Conservation (phyloP, 2,888 invertebrate genomes). For the Ashinkailepas kermadecensis region DNA sequence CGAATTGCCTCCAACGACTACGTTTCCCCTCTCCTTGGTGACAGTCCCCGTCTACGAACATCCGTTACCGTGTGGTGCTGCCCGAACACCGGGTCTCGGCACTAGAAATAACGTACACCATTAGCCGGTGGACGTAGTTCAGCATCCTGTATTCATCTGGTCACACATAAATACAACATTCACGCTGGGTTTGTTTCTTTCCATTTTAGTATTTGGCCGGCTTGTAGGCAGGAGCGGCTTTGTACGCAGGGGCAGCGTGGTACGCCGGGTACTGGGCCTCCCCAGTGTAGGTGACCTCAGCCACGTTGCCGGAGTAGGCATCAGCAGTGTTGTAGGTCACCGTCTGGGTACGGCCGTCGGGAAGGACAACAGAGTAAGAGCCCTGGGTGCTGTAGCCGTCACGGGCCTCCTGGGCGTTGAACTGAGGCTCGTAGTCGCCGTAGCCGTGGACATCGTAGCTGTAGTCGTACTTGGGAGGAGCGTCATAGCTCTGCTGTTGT, state of each 20-base stretch:
- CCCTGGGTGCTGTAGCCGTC: conserved; percentile 30
- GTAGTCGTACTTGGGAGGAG: conserved; percentile 25
- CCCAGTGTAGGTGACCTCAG: conserved; percentile 31
- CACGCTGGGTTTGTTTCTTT: too few relatives aligned
- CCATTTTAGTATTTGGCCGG: too few relatives aligned
- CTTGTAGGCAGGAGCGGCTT: background rate
- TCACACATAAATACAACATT: too few relatives aligned
- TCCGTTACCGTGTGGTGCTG: too few relatives aligned
- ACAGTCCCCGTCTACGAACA: too few relatives aligned
- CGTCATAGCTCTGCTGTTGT: background rate
- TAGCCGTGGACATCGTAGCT: conserved; percentile 29
- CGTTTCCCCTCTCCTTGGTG: too few relatives aligned
- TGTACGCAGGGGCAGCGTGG: too few relatives aligned
- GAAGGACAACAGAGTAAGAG: conserved; percentile 31
- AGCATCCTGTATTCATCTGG: too few relatives aligned
- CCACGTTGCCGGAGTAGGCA: conserved; percentile 28
- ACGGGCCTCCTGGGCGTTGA: conserved; percentile 25
- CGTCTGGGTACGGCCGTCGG: conserved; percentile 32
- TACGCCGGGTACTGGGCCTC: conserved; percentile 29
- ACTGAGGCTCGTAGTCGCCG: conserved; percentile 27
- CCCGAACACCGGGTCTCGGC: too few relatives aligned
- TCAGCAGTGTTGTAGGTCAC: conserved; percentile 30
- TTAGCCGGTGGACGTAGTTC: too few relatives aligned
- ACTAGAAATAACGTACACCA: too few relatives aligned
- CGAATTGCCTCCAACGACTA: too few relatives aligned